Base-by-base conservation (phyloP, 1,140 invertebrate genomes). In the Conus betulinus region DNA sequence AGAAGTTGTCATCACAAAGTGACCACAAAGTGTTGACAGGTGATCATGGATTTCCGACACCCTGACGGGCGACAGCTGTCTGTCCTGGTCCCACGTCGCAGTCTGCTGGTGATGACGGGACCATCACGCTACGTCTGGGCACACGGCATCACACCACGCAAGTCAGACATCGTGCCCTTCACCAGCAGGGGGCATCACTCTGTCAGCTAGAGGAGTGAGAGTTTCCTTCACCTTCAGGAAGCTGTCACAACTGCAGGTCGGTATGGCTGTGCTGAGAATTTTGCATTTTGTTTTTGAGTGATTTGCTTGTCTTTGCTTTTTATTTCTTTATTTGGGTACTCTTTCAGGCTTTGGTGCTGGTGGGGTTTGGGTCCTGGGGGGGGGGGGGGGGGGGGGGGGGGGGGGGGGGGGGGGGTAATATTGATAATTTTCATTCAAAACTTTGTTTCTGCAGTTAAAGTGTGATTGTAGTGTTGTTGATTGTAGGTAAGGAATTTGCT, bases 211-310 rank as follows among this genome's bases (percentile, higher is more conserved):
- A 78, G 95, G 93, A 20, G 96, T 95, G 2, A 96, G 98, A 89
- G 96, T 97, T 78, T 99, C 98, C 0, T 97, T 99, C 63, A 99
- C 99, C 17, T 99, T 99, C 95, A 96, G 99, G 63, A 97, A 97
- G 95, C 96, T 98, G 39, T 95, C 96, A 79, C 89, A 97, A 97
- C 93, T 53, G 89, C 88, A 92, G 89, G 89, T 91, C 87, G 91
- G 94, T 79, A 15, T 60, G 57, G 57, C 15, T 60, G 15, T 15
- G 8, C 57, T 11, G 57, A 60, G 57, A 60, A 15, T 8, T 60
- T 8, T 60, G 4, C 57, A 39, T 39, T 60, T 13, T 60, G 57
- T 60, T 60, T 60, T 8, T 11, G 15, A 60, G 57, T 60, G 57
- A 60, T 60, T 60, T 15, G 15, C 57, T 60, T 60, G 57, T 8